Evolutionary conservation across 2,113 vertebrate species (phyloP), one percentile per base, ranked within the genome.

Genomic region (Phodopus roborovskii): DNA sequence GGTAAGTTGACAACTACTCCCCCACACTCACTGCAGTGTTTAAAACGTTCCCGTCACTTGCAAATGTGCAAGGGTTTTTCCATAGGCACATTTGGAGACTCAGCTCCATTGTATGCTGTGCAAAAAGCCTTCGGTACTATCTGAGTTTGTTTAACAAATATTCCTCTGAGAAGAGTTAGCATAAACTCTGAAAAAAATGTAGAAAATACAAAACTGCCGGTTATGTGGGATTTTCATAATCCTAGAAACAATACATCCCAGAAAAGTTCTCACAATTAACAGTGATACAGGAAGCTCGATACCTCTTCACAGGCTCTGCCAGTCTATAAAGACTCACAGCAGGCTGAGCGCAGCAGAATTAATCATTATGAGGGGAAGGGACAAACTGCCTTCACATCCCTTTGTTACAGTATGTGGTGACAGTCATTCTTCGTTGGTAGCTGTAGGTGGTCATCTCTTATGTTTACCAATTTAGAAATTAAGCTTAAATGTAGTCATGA

Each of bases 171-270:
- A 95, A 92, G 9, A 20, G 3, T 81, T 71, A 60, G 1, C 36
- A 95, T 50, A 70, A 58, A 30, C 79, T 68, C 48, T 24, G 24
- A 92, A 94, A 92, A 94, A 45, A 97, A 62, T 68, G 83, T 3
- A 85, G 36, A 96, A 95, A 97, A 56, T 60, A 93, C 2, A 74
- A 22, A 70, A 90, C 24, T 70, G 45, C 20, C 4, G 83, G 64
- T 56, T 66, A 3, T 36, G 73, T 60, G 71, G 42, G 5, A 60
- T 50, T 58, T 71, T 50, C 39, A 50, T 4, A 77, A 70, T 70
- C 22, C 22, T 78, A 85, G 50, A 82, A 92, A 75, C 28, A 62
- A 17, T 78, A 53, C 6, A 78, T 19, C 33, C 60, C 5, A 71
- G 2, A 62, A 71, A 89, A 7, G 50, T n/a, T 15, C 33, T 60